phyloP scores from a whole-genome alignment of 2,888 invertebrate genomes.

The Bombylius major region DNA sequence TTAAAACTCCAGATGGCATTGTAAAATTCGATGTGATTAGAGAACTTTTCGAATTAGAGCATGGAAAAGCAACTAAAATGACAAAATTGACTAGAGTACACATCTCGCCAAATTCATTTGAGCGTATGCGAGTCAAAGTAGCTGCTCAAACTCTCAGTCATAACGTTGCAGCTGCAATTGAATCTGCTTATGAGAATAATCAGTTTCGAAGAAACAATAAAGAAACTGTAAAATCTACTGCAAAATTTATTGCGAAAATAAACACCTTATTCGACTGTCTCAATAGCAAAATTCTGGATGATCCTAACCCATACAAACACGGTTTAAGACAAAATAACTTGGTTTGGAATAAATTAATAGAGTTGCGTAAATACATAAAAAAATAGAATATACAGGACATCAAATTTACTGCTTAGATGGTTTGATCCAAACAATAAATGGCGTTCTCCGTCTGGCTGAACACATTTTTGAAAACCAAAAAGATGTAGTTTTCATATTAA shows the following conservation, averaged over 20 bases:
- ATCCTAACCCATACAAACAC: constrained; percentile 2
- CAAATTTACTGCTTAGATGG: no score
- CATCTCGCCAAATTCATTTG: constrained; percentile 5
- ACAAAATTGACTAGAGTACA: constrained; percentile 5
- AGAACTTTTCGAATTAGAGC: constrained; percentile 6
- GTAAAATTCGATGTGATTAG: constrained; percentile 1
- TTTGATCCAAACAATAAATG: no score
- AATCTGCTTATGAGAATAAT: neutral
- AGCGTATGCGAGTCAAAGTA: constrained; percentile 9
- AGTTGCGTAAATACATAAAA: no score
- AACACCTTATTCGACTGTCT: constrained; percentile 7
- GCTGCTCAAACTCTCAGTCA: constrained; percentile 3
- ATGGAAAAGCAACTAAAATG: constrained; percentile 8
- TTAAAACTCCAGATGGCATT: constrained; percentile 1
- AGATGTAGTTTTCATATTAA: neutral
- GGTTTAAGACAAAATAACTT: constrained; percentile 1
- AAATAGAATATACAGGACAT: no score
- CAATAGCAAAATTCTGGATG: constrained; percentile 3
- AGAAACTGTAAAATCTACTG: constrained; percentile 4
- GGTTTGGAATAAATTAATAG: neutral
- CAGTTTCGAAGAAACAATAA: constrained; percentile 1
- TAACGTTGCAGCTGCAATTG: constrained; percentile 8
- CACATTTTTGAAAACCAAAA: no score
- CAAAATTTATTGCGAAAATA: constrained; percentile 4
- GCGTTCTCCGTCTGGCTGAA: no score